A percentile compares a stretch with the other conserved stretches of the same genome.
phyloP scores from a whole-genome alignment of 1,140 invertebrate species.

The Drosophila suzukii region DNA sequence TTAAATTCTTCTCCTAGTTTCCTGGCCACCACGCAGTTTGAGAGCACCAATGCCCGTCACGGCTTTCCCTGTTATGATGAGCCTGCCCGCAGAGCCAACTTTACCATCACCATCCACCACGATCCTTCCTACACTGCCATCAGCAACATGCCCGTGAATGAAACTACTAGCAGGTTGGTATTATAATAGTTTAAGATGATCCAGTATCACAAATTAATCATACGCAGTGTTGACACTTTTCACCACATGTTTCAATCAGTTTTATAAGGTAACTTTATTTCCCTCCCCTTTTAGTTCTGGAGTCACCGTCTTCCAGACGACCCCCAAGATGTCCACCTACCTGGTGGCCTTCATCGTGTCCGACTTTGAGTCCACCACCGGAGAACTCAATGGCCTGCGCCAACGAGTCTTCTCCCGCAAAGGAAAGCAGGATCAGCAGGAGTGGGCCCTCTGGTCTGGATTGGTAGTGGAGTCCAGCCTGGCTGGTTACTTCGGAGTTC shows the following conservation, averaged over 20 bases:
- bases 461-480: constrained; percentile 58
- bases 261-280: background rate
- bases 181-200: background rate
- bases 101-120: constrained; percentile 88
- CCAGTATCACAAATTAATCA: background rate
- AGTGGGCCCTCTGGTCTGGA: constrained; percentile 60
- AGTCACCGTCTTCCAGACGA: constrained; percentile 62
- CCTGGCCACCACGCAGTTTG: constrained; percentile 91
- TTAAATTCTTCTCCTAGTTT: constrained; percentile 85
- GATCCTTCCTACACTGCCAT: constrained; percentile 86
- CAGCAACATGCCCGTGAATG: constrained; percentile 89
- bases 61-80: constrained; percentile 97
- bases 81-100: constrained; percentile 92
- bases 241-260: background rate
- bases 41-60: constrained; percentile 91
- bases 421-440: constrained; percentile 58
- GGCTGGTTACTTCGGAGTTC: constrained; percentile 56
- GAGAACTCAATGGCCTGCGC: constrained; percentile 71
- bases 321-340: constrained; percentile 87
- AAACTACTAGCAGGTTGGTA: constrained; percentile 31
- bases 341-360: constrained; percentile 90
- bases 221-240: background rate
- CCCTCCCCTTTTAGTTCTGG: constrained; percentile 34
- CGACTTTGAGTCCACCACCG: constrained; percentile 85
- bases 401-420: constrained; percentile 69